A percentile compares a stretch with the other conserved stretches of the same genome.
phyloP scores from a whole-genome alignment of 2,888 invertebrate genomes.

The Tethea ocularis region DNA sequence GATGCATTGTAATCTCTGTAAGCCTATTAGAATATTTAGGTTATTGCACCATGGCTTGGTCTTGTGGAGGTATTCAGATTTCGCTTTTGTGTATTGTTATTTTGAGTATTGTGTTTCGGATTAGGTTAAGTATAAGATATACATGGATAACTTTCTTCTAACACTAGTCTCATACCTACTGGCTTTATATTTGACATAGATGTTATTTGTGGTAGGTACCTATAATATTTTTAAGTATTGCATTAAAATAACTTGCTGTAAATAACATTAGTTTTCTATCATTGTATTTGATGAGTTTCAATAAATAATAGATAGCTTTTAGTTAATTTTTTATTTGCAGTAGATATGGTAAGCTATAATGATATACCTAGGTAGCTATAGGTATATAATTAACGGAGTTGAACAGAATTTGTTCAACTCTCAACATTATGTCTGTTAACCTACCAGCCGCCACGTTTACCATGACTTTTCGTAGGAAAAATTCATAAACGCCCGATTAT shows the following conservation, averaged over 20 bases:
- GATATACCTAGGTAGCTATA: background rate
- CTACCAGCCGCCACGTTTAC: constrained; percentile 52
- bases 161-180: background rate
- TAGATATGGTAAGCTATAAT: too few species aligned
- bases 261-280: too few species aligned
- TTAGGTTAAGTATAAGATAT: constrained; percentile 8
- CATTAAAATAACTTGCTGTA: too few species aligned
- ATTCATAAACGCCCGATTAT: too few species aligned
- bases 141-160: background rate
- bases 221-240: too few species aligned
- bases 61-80: constrained; percentile 29
- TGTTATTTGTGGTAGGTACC: too few species aligned
- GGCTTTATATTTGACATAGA: too few species aligned
- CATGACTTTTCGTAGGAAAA: too few species aligned
- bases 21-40: constrained; percentile 52
- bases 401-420: constrained; percentile 23
- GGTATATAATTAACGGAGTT: background rate
- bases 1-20: constrained; percentile 44
- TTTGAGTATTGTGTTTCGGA: constrained; percentile 5
- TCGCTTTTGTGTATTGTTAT: constrained; percentile 7
- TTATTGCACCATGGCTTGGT: constrained; percentile 23
- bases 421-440: constrained; percentile 34
- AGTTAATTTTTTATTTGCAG: too few species aligned
- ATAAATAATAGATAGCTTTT: too few species aligned
- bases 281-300: too few species aligned